These are phyloP conservation scores for Platycercus adscitus DNA, from an alignment of 2,113 vertebrate species.

Conservation along the genomic window DNA sequence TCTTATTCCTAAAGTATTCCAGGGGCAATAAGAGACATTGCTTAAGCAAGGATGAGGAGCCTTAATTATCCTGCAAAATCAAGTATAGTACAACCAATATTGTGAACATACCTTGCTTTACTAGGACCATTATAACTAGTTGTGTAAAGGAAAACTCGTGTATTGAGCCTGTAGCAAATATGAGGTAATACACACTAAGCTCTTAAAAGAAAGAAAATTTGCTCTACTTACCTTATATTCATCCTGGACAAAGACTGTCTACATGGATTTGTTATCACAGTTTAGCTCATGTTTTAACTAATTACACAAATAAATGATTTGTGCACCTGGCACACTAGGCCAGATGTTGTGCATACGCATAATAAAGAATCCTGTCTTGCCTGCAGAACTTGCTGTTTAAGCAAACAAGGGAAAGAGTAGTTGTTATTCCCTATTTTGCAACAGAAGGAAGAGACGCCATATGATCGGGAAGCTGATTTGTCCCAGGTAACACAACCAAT, in stretches of 20 bases:
- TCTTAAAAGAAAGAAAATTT: neutral
- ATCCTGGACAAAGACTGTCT: neutral
- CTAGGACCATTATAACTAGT: neutral
- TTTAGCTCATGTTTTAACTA: conserved; percentile 34
- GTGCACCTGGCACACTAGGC: conserved; percentile 38
- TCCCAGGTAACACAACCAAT: neutral
- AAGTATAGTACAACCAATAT: neutral
- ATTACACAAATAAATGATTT: conserved; percentile 64
- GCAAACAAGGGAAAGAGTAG: neutral
- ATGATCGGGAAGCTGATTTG: neutral
- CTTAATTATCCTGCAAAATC: neutral
- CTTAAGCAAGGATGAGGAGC: neutral
- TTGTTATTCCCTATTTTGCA: neutral
- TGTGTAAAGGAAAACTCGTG: neutral
- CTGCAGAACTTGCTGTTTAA: conserved; percentile 26
- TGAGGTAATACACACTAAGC: neutral
- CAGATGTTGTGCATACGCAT: conserved; percentile 57
- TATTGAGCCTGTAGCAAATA: neutral
- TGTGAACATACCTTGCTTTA: neutral
- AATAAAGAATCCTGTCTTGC: conserved; percentile 36
- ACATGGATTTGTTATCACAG: conserved; percentile 41
- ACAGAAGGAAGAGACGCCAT: neutral
- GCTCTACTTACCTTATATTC: neutral
- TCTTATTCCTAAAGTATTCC: neutral
- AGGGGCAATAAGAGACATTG: neutral